These are phyloP conservation scores for Phylloscopus trochilus DNA, from an alignment of 2,113 vertebrate genomes.

Conservation along the genomic window DNA sequence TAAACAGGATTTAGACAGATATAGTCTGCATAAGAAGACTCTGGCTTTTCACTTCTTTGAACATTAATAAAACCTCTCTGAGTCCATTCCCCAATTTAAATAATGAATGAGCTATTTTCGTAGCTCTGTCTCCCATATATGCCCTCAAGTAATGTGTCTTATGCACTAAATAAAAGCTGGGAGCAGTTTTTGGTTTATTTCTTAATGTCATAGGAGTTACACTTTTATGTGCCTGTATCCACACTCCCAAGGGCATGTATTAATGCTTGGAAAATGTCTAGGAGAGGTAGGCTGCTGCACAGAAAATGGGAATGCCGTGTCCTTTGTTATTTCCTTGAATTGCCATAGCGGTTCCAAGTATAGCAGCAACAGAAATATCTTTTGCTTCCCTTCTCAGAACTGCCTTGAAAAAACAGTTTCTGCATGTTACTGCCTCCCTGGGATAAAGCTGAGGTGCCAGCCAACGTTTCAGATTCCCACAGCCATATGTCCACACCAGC, in stretches of 20 bases:
- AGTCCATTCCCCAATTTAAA: slow-evolving; percentile 39
- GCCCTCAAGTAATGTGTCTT: background rate
- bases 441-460: background rate
- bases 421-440: background rate
- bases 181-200: background rate
- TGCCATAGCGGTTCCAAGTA: background rate
- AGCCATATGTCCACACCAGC: background rate
- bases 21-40: background rate
- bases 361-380: background rate
- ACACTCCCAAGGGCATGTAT: background rate
- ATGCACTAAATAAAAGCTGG: background rate
- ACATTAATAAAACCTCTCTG: slow-evolving; percentile 33
- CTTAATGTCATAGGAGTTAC: background rate
- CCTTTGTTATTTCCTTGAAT: background rate
- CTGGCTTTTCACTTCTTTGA: slow-evolving; percentile 12
- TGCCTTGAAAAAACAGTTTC: background rate
- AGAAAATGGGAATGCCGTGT: background rate
- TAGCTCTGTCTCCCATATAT: background rate
- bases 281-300: background rate
- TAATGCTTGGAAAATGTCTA: background rate
- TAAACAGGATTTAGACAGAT: slow-evolving; percentile 51
- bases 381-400: background rate
- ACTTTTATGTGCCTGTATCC: background rate
- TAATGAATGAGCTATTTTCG: slow-evolving; percentile 45
- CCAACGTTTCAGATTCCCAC: background rate